Evolutionary conservation across 92 coral and sea anemone species (phyloP).

Genomic region (Hydrozoanthus gracilis): DNA sequence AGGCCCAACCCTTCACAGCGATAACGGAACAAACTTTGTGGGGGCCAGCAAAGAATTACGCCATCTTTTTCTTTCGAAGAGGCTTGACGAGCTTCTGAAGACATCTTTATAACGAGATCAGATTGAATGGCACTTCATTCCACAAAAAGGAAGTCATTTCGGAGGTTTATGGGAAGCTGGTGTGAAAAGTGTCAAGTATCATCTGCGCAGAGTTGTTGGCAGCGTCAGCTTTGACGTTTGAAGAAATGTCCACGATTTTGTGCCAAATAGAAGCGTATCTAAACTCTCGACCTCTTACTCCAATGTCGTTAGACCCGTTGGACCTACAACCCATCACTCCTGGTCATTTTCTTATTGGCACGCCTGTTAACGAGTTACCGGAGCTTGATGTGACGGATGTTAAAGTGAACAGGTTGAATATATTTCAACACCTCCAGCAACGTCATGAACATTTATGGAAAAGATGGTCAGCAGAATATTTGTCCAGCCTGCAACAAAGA

Average conservation of each 20-base stretch:
- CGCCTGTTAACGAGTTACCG: conserved; percentile 60
- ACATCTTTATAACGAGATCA: background rate
- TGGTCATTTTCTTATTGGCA: conserved; percentile 65
- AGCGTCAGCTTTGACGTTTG: conserved; percentile 57
- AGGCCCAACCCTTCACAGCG: conserved; percentile 66
- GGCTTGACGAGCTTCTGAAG: background rate
- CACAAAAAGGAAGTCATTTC: conserved; percentile 57
- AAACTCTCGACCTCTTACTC: conserved; percentile 60
- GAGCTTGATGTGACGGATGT: background rate
- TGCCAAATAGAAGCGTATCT: conserved; percentile 68
- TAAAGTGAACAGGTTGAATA: conserved; percentile 16
- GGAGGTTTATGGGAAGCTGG: conserved; percentile 71
- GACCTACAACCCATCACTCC: conserved; percentile 49
- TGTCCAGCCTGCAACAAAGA: conserved; percentile 47
- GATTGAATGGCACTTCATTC: conserved; percentile 31
- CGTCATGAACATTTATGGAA: conserved; percentile 65
- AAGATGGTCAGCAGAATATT: conserved; percentile 66
- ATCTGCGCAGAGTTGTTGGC: conserved; percentile 58
- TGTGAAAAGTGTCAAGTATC: conserved; percentile 58
- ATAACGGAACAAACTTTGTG: conserved; percentile 57
- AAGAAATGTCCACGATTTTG: conserved; percentile 51
- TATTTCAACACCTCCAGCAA: conserved; percentile 60
- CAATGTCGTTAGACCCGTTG: background rate
- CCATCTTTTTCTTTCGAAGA: conserved; percentile 5
- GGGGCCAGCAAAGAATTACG: conserved; percentile 61